These are phyloP conservation scores for Gymnothorax javanicus DNA, from an alignment of 2,797 vertebrate species.

Conservation along the genomic window DNA sequence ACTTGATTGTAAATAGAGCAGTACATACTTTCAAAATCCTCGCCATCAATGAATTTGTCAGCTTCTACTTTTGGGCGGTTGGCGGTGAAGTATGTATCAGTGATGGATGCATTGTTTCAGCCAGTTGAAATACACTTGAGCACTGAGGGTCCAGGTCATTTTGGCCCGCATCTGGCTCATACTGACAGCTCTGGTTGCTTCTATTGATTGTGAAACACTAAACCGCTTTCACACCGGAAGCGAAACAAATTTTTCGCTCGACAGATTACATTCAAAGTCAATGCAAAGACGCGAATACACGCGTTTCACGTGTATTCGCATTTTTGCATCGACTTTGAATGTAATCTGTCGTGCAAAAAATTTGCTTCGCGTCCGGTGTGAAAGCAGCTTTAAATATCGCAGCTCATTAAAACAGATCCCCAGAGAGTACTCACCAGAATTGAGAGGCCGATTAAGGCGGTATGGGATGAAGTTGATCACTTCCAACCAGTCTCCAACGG, in stretches of 20 bases:
- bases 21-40: not conserved
- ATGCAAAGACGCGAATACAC: no score
- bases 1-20: not conserved
- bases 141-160: not conserved
- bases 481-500: not conserved
- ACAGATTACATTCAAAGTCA: no score
- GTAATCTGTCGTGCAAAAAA: no score
- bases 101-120: not conserved
- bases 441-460: not conserved
- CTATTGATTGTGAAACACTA: not conserved
- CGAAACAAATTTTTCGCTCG: no score
- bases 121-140: not conserved
- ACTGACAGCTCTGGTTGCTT: not conserved
- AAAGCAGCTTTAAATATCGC: not conserved
- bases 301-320: no score
- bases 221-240: not conserved
- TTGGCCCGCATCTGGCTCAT: not conserved
- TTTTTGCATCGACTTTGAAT: no score
- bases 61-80: not conserved
- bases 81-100: not conserved
- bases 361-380: no score
- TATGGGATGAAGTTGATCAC: not conserved
- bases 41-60: not conserved
- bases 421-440: not conserved
- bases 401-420: not conserved